phyloP scores from a whole-genome alignment of 2,888 invertebrate genomes.

The Drosophila testacea region DNA sequence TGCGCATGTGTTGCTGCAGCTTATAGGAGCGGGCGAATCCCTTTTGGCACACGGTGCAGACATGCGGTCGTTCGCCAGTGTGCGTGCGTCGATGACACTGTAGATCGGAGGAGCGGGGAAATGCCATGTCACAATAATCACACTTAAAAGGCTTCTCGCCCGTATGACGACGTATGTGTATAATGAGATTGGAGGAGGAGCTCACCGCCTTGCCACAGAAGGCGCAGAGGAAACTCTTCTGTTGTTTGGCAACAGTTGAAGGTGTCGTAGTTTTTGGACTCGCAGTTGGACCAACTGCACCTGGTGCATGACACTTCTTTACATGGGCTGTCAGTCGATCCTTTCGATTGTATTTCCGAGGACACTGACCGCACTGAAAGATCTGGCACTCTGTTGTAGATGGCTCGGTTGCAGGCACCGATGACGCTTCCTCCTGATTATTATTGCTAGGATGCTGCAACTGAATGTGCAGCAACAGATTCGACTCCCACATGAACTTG shows the following conservation, averaged over 20 bases:
- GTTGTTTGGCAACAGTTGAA: conserved; percentile 46
- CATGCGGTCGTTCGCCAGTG: conserved; percentile 88
- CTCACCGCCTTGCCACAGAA: conserved; percentile 88
- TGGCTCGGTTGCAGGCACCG: neutral
- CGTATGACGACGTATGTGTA: conserved; percentile 89
- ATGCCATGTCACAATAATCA: conserved; percentile 88
- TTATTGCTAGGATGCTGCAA: conserved; percentile 58
- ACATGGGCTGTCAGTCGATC: conserved; percentile 82
- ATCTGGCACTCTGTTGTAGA: conserved; percentile 47
- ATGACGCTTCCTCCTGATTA: conserved; percentile 8
- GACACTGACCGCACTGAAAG: conserved; percentile 80
- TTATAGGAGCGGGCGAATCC: conserved; percentile 88
- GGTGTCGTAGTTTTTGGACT: neutral
- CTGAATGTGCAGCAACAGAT: conserved; percentile 76
- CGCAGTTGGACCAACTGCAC: neutral
- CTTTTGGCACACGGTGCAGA: conserved; percentile 83
- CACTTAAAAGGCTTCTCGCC: conserved; percentile 89
- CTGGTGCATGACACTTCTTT: conserved; percentile 72
- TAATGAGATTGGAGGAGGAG: conserved; percentile 88
- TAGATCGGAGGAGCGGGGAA: conserved; percentile 88
- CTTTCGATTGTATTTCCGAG: conserved; percentile 83
- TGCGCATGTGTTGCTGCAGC: conserved; percentile 88
- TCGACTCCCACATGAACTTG: conserved; percentile 84
- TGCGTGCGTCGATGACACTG: conserved; percentile 88
- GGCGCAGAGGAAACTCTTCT: conserved; percentile 86